Evolutionary conservation across 2,797 vertebrate genomes (phyloP).

Genomic region (Pygocentrus nattereri): DNA sequence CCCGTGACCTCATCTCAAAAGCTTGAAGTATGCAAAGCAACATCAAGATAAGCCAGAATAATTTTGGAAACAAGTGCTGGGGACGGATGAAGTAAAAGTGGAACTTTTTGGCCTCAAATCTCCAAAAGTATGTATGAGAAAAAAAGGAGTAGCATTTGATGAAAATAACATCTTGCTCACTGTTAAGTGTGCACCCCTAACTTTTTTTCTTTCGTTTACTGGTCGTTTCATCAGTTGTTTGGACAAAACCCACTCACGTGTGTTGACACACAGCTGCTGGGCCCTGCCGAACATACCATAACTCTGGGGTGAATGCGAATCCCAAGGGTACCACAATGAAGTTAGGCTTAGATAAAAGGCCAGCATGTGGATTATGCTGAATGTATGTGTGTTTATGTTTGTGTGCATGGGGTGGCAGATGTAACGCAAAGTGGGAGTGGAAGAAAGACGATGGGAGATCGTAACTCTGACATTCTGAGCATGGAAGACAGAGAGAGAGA

Average conservation of each 20-base stretch:
- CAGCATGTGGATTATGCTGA: slow-evolving; percentile 37
- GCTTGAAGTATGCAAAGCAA: too few species aligned
- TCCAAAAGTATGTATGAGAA: too few species aligned
- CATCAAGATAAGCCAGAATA: too few species aligned
- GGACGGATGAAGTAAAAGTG: too few species aligned
- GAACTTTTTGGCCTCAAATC: too few species aligned
- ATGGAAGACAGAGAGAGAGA: slow-evolving; percentile 34
- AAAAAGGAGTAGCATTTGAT: too few species aligned
- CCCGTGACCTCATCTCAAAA: too few species aligned
- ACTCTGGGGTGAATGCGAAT: slow-evolving; percentile 60
- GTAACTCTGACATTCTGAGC: slow-evolving; percentile 60
- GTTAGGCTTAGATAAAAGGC: slow-evolving; percentile 47
- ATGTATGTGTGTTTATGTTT: slow-evolving; percentile 30
- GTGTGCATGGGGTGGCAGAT: slow-evolving; percentile 55
- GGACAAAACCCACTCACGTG: background rate
- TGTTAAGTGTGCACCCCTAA: background rate
- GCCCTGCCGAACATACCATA: slow-evolving; percentile 34
- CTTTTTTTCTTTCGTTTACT: background rate
- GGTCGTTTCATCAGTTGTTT: background rate
- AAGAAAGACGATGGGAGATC: slow-evolving; percentile 42
- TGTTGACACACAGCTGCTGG: slow-evolving; percentile 41
- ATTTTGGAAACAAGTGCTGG: too few species aligned
- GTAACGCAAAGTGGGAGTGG: slow-evolving; percentile 44
- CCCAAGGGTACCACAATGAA: slow-evolving; percentile 72
- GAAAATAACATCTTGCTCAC: too few species aligned